Base-by-base conservation (phyloP, 2,888 invertebrate genomes). In the Marasmarcha lunaedactyla region DNA sequence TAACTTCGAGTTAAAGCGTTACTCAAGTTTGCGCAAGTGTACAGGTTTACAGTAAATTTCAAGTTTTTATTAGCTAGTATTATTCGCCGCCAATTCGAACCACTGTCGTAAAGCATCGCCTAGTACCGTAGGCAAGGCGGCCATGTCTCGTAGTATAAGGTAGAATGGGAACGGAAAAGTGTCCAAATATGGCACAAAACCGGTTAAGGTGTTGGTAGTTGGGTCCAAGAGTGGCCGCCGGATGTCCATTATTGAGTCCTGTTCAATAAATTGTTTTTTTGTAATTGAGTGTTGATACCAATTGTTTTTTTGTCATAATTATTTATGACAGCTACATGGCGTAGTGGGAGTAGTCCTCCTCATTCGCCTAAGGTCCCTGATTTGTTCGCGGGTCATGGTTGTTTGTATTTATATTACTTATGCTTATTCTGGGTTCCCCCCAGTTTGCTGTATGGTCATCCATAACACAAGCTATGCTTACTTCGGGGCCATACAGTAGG, bases 161-260 rank as follows among this genome's bases (percentile, higher is more conserved):
- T 99, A 99, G 84, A 95, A 98, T 0, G 98, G 97, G 71, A 99
- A 99, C 1, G 99, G 99, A 73, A 99, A 99, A 36, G 88, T 88
- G 57, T 98, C 97, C 85, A 99, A 89, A 67, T 98, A 98, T 0
- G 92, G 89, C 50, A 88, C 87, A 54, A 96, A 91, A 36, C 86
- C 85, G 2, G 86, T 61, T 11, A 87, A 58, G 48, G 87, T 81
- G 43, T 85, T 83, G 20, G 85, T 85, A 1, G 49, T 53, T 0
- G 63, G 88, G 70, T 98, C 98, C 76, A 96, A 94, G 11, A 91
- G 69, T 0, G 95, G 93, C 54, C 91, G 89, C 47, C 91, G 87
- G 54, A 97, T 94, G 64, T 98, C 79, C 77, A 79, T 79, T 93
- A 99, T 93, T 0, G 98, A 98, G 70, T 93, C 91, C 90, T 94